Evolutionary conservation across 2,888 invertebrate species (phyloP), one percentile per base, ranked within the genome.

Genomic region (Coenonympha glycerion): DNA sequence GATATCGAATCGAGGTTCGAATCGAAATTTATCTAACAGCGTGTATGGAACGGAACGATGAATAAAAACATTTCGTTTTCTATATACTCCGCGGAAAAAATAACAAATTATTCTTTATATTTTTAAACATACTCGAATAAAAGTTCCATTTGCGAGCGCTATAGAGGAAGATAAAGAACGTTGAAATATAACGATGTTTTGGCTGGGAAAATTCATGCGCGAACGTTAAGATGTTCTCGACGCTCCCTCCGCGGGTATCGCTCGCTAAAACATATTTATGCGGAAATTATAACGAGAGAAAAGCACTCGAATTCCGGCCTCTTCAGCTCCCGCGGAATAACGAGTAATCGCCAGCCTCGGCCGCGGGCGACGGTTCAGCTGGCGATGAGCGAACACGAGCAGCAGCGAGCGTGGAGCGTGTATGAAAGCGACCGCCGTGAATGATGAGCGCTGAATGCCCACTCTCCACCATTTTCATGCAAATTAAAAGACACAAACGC

Each of bases 401-500:
- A 76, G 64, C 68, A n/a, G n/a, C n/a, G n/a, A n/a, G n/a, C 49
- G 64, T 61, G 65, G 65, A 69, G 61, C 59, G 59, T 68, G 79
- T 49, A 63, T 62, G 66, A 82, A 79, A 73, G 71, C 73, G 69
- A 66, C 68, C 58, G 5, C 30, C 3, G 26, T 61, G 66, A 26
- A 6, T 26, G 4, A 11, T 21, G 39, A 13, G 9, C 6, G 9
- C 15, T 74, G 73, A 73, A 78, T 72, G 63, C 61, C 76, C 68
- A 73, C 79, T 76, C 74, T 68, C 72, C 76, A 76, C 75, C 81
- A 83, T 83, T 85, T 86, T 84, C 71, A 82, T 83, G 79, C 82
- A 84, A 86, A 87, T 86, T 85, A 85, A 87, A 85, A 86, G 80
- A 83, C 76, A 78, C 79, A 80, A 79, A 80, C 71, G 74, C 63